Evolutionary conservation across 2,797 vertebrate species (phyloP), one percentile per base, ranked within the genome.

Genomic region (Alexandromys oeconomus): DNA sequence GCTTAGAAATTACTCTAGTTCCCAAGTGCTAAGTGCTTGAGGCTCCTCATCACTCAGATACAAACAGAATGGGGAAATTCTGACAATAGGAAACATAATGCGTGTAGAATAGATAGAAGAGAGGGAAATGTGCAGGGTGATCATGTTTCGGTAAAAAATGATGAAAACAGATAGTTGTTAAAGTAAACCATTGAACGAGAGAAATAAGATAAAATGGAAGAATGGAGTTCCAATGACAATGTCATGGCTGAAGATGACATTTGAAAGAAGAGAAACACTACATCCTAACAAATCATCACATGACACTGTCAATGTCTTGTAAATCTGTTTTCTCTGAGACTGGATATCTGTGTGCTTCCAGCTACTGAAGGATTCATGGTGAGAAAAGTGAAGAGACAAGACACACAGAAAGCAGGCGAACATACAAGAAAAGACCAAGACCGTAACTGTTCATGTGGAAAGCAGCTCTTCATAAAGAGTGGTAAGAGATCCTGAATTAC

Each of bases 1-100:
- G 17, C 40, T 82, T 93, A 78, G 4, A 79, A 85, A 48, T 90
- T 71, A 85, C 21, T 63, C 29, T n/a, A 29, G 2, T 59, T 91
- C 9, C 2, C 73, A 80, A 79, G 7, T 65, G 19, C 8, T 77
- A 76, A 46, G 37, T 79, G 14, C 19, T 88, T 67, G 46, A 51
- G 25, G 7, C 3, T 88, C 1, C 31, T 81, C 2, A 57, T 37
- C 80, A 78, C 61, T 37, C 77, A 79, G 15, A 3, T 19, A 57
- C 27, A 61, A 84, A 89, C 96, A 37, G 31, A 93, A 89, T n/a
- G 43, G 34, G 6, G 79, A 82, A 71, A 77, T 78, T 29, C 17
- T 93, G n/a, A 5, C n/a, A 74, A 63, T 17, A 76, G 73, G 34
- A 88, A 91, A 73, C 34, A 92, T 6, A 89, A 34, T 21, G 3